phyloP scores from a whole-genome alignment of 2,113 vertebrate genomes.

The Columba livia region DNA sequence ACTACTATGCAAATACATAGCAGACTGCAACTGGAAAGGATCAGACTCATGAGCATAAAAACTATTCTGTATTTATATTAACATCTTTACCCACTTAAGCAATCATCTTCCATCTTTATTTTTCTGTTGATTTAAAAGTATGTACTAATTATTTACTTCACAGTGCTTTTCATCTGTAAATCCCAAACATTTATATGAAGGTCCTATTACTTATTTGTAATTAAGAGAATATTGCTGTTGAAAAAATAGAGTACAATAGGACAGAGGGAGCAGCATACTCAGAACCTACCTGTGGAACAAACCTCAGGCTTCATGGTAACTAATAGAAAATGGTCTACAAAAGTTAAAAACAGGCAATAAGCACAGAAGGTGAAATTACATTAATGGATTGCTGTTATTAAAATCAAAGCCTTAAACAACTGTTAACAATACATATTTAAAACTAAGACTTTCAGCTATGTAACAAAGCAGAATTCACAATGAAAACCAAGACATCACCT shows the following conservation, averaged over 20 bases:
- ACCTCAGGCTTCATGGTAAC: neutral
- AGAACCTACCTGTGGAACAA: neutral
- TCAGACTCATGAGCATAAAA: neutral
- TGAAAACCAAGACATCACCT: neutral
- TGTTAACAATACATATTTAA: neutral
- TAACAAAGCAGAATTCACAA: constrained; percentile 7
- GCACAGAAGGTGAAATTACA: neutral
- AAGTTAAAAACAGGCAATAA: neutral
- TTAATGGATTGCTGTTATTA: neutral
- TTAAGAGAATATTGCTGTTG: neutral
- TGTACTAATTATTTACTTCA: neutral
- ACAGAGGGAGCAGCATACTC: neutral
- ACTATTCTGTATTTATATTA: neutral
- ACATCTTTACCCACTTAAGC: neutral
- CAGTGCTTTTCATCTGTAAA: neutral
- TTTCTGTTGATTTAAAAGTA: neutral
- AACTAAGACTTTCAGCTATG: neutral
- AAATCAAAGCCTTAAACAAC: constrained; percentile 27
- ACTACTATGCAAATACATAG: neutral
- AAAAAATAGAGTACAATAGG: neutral
- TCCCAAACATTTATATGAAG: neutral
- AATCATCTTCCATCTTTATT: neutral
- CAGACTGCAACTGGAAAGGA: neutral
- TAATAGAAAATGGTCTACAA: neutral
- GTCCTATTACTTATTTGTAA: neutral